Evolutionary conservation across 2,113 vertebrate species (phyloP).

Genomic region (Sapajus apella): DNA sequence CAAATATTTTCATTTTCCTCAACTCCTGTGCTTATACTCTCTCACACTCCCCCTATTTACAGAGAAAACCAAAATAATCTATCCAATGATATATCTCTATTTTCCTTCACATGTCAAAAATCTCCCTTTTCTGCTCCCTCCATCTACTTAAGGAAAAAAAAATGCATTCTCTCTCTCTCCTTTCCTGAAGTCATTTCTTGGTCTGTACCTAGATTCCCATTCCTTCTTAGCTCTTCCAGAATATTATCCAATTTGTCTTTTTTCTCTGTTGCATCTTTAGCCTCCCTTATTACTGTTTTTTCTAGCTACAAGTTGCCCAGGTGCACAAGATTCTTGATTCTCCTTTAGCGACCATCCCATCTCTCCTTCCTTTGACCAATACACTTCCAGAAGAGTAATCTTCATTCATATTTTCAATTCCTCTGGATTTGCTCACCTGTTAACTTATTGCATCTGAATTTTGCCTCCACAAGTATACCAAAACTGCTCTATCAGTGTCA

Average conservation of each 20-base stretch:
- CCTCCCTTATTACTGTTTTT: background rate
- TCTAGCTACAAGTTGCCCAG: background rate
- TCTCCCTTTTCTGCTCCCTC: background rate
- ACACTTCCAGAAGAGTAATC: background rate
- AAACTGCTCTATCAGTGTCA: slow-evolving; percentile 17
- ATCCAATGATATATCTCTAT: background rate
- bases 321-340: background rate
- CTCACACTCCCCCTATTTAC: background rate
- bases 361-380: slow-evolving; percentile 18
- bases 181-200: background rate
- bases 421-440: background rate
- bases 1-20: slow-evolving; percentile 10
- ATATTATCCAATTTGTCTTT: background rate
- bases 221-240: background rate
- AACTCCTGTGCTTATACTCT: background rate
- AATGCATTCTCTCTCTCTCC: background rate
- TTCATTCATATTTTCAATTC: background rate
- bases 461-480: background rate
- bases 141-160: background rate
- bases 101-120: background rate
- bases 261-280: slow-evolving; percentile 11
- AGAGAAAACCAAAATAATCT: slow-evolving; percentile 15
- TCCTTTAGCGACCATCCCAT: background rate
- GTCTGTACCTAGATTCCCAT: background rate
- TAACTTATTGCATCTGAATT: background rate